Percentiles rank a stretch among this genome's conserved stretches.
phyloP scores from a whole-genome alignment of 2,113 vertebrate genomes.

The Eurystomus gularis region DNA sequence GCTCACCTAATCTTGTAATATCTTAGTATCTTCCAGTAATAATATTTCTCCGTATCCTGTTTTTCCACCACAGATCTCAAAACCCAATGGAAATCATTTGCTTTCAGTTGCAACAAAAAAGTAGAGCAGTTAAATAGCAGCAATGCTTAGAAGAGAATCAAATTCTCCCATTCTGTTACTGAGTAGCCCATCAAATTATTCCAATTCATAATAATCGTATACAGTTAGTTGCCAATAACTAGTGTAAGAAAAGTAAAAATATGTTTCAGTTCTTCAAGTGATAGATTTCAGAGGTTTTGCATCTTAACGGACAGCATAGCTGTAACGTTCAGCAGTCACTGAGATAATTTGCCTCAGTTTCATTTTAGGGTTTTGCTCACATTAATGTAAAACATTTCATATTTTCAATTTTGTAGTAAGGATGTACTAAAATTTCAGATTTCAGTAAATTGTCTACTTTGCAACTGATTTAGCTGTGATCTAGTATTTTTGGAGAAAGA shows the following conservation, averaged over 20 bases:
- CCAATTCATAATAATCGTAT: neutral
- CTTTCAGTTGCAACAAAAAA: neutral
- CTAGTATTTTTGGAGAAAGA: neutral
- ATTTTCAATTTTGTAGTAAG: neutral
- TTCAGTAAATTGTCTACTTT: neutral
- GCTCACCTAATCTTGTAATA: neutral
- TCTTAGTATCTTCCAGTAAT: neutral
- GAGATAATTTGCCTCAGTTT: neutral
- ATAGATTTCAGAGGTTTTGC: neutral
- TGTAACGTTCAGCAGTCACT: neutral
- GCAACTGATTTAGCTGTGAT: neutral
- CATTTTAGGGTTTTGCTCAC: neutral
- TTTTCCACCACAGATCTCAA: neutral
- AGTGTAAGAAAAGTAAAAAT: neutral
- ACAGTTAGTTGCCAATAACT: neutral
- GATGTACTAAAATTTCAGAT: neutral
- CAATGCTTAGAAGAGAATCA: neutral
- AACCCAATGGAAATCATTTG: neutral
- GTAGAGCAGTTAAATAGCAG: neutral
- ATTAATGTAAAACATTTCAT: neutral
- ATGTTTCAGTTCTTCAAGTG: neutral
- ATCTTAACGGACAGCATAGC: neutral
- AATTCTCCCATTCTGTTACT: neutral
- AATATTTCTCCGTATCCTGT: neutral
- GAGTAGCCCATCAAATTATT: neutral